Evolutionary conservation across 2,888 invertebrate genomes (phyloP).

Genomic region (Lagria hirta): DNA sequence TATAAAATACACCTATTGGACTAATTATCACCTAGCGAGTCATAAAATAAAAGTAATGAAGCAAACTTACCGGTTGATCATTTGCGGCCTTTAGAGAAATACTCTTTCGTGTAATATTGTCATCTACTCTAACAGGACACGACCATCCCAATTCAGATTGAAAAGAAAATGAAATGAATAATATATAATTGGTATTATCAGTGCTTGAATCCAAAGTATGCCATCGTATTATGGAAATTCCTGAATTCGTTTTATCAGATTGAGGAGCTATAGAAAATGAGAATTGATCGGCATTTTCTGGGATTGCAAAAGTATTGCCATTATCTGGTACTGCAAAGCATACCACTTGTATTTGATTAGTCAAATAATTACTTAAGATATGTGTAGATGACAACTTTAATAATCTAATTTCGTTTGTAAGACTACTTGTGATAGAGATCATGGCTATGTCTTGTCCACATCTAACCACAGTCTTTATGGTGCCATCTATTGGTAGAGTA

Average conservation of each 20-base stretch:
- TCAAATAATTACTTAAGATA: slow-evolving; percentile 63
- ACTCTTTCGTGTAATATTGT: slow-evolving; percentile 58
- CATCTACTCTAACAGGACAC: slow-evolving; percentile 62
- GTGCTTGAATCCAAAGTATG: slow-evolving; percentile 40
- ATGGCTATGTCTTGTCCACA: slow-evolving; percentile 56
- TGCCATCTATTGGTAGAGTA: slow-evolving; percentile 62
- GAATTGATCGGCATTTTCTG: slow-evolving; percentile 48
- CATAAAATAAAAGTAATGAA: too few species aligned
- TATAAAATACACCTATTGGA: too few species aligned
- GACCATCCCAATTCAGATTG: slow-evolving; percentile 53
- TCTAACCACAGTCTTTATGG: slow-evolving; percentile 57
- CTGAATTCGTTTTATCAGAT: slow-evolving; percentile 51
- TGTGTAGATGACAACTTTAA: slow-evolving; percentile 65
- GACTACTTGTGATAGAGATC: slow-evolving; percentile 65
- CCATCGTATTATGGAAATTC: slow-evolving; percentile 52
- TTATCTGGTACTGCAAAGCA: slow-evolving; percentile 55
- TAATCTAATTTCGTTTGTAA: slow-evolving; percentile 67
- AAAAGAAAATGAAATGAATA: slow-evolving; percentile 48
- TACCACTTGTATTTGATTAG: slow-evolving; percentile 58
- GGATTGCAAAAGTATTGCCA: slow-evolving; percentile 46
- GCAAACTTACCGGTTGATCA: slow-evolving; percentile 36
- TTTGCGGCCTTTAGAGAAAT: slow-evolving; percentile 55
- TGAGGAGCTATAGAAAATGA: slow-evolving; percentile 52
- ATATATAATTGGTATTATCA: slow-evolving; percentile 40
- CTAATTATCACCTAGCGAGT: too few species aligned